Conservation (phyloP, 92 coral and sea anemone genomes). For the Zoanthus solanderi region DNA sequence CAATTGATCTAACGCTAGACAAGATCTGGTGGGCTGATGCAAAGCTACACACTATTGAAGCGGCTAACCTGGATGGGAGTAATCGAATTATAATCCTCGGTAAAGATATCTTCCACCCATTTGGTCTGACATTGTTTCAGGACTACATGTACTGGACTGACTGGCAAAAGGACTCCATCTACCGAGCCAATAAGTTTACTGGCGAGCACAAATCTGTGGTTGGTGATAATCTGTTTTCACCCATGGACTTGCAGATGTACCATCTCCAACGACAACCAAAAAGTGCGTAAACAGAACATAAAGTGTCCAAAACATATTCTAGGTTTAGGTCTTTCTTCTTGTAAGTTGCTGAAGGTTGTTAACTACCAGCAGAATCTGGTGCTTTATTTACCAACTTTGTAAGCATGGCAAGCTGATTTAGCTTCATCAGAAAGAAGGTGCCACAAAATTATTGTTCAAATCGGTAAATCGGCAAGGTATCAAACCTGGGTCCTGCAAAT, state of each 20-base stretch:
- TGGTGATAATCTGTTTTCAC: slow-evolving; percentile 23
- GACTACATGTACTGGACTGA: slow-evolving; percentile 79
- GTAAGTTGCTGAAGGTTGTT: not conserved
- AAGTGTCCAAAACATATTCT: not conserved
- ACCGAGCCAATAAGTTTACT: slow-evolving; percentile 71
- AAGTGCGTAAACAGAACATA: slow-evolving; percentile 48
- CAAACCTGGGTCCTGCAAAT: too few relatives aligned
- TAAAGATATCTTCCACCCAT: slow-evolving; percentile 55
- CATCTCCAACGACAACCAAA: slow-evolving; percentile 71
- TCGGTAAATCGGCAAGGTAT: too few relatives aligned
- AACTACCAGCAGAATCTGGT: too few relatives aligned
- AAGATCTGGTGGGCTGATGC: slow-evolving; percentile 87
- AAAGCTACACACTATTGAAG: slow-evolving; percentile 67
- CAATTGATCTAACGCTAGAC: slow-evolving; percentile 71
- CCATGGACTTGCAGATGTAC: slow-evolving; percentile 60
- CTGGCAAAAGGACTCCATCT: slow-evolving; percentile 57
- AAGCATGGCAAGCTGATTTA: too few relatives aligned
- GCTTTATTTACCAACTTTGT: too few relatives aligned
- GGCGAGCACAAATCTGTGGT: slow-evolving; percentile 45
- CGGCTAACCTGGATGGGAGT: slow-evolving; percentile 64
- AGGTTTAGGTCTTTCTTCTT: not conserved
- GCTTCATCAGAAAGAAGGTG: too few relatives aligned
- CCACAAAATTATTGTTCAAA: too few relatives aligned
- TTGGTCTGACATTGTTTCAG: slow-evolving; percentile 67
- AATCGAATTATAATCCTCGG: slow-evolving; percentile 57